Base-by-base conservation (phyloP, 2,797 vertebrate species). In the Brachyalestes nurse region DNA sequence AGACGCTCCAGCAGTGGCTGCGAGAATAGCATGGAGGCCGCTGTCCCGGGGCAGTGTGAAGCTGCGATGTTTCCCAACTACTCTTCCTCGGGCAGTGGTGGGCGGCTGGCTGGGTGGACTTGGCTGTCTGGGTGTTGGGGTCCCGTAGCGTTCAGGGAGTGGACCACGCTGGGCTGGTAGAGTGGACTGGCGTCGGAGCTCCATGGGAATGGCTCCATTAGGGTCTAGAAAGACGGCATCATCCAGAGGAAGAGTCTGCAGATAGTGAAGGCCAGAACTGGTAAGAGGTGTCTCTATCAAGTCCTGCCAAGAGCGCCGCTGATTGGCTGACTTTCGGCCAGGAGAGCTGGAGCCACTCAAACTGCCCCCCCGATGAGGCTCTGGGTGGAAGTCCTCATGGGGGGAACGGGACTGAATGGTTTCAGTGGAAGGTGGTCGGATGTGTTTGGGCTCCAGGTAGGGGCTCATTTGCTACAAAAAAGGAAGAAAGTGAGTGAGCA, bases 31-130 rank as follows among this genome's bases (percentile, higher is more conserved):
- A 77, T 99, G 97, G 7, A 99, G 98, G 47, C 97, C 97, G 1
- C 97, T 97, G 83, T 99, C 98, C 82, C 97, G 94, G 74, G 97
- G 98, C 85, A 99, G 94, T 2, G 98, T 99, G 88, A 99, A 99
- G 89, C 97, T 99, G 80, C 98, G 96, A 76, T 96, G 97, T 87
- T 99, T 99, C 23, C 80, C 81, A 53, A 65, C 69, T 58, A 85
- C 94, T 88, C 84, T 82, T 51, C 65, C 79, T 91, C 92, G 4
- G 42, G 57, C 58, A 34, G 57, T 21, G 89, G 90, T 47, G 87
- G 90, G 3, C 89, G 88, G 2, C 90, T 91, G 85, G 88, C 21
- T 75, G 40, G 66, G 23, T 17, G 67, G 67, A 16, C 67, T 71
- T 1, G 82, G 90, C 96, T 96, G 78, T 90, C 85, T 49, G 95